phyloP scores from a whole-genome alignment of 2,888 invertebrate genomes.

The Philonicus albiceps region DNA sequence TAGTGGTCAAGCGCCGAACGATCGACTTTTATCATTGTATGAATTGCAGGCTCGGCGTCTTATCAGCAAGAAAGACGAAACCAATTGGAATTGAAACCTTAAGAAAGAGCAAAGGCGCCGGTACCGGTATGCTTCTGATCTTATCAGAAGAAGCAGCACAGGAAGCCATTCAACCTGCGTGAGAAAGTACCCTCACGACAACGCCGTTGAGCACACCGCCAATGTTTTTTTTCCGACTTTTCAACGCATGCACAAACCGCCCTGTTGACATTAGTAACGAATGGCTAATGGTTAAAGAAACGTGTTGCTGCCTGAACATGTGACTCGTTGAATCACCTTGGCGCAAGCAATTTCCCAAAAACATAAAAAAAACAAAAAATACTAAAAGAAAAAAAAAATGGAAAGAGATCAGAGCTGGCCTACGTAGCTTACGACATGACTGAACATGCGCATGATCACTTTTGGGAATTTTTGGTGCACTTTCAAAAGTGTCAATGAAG shows the following conservation, averaged over 20 bases:
- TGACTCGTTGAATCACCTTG: constrained; percentile 3
- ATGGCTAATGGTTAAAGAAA: not conserved
- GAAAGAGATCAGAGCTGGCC: not conserved
- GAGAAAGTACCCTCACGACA: not conserved
- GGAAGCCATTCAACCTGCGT: not conserved
- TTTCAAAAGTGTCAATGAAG: not conserved
- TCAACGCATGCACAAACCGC: not conserved
- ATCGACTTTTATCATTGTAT: not conserved
- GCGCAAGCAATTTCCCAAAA: not conserved
- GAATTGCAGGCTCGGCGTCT: not conserved
- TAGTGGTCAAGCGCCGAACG: not conserved
- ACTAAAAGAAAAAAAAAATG: not conserved
- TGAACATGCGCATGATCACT: not conserved
- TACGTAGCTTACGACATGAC: not conserved
- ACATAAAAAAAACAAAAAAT: not conserved
- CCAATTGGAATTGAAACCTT: constrained; percentile 1
- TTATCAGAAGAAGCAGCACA: constrained; percentile 2
- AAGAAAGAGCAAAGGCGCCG: constrained; percentile 28
- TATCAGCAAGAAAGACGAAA: constrained; percentile 7
- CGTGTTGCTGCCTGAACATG: not conserved
- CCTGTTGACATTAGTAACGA: not conserved
- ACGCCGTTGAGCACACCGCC: not conserved
- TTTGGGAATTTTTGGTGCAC: not conserved
- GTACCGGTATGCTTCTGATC: not conserved
- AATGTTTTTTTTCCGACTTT: not conserved